Evolutionary conservation across 2,113 vertebrate species (phyloP).

Genomic region (Tupaia tana): DNA sequence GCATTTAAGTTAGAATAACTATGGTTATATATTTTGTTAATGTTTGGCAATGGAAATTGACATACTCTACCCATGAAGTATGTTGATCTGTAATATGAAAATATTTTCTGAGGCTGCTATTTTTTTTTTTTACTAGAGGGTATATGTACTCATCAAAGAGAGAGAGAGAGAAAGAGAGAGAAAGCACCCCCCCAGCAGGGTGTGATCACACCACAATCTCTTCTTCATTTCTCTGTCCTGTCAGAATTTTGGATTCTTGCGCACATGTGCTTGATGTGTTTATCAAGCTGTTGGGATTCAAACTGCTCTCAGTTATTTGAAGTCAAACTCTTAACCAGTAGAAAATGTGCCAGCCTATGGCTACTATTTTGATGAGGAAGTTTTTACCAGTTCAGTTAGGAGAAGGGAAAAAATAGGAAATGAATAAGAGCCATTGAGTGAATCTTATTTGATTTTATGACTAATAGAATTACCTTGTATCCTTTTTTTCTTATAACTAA

Average conservation of each 20-base stretch:
- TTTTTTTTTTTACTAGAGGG: too few species aligned
- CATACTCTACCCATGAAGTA: not conserved
- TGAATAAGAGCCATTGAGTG: not conserved
- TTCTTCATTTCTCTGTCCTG: too few species aligned
- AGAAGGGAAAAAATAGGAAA: not conserved
- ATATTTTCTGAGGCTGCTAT: not conserved
- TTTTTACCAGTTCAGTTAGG: conserved; percentile 37
- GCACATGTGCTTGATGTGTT: too few species aligned
- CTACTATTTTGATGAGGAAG: conserved; percentile 6
- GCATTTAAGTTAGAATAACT: conserved; percentile 41
- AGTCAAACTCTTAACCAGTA: too few species aligned
- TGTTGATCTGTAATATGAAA: conserved; percentile 45
- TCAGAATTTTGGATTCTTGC: too few species aligned
- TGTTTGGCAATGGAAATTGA: not conserved
- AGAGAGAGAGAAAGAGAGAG: too few species aligned
- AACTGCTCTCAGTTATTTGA: too few species aligned
- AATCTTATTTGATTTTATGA: not conserved
- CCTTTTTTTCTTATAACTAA: not conserved
- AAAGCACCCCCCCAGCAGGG: too few species aligned
- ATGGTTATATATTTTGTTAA: not conserved
- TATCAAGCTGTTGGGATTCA: too few species aligned
- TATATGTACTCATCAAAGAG: too few species aligned
- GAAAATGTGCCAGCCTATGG: not conserved
- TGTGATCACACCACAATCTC: too few species aligned
- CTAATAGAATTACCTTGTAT: not conserved